Percentiles rank a stretch among this genome's conserved stretches.
These are phyloP conservation scores for Deilephila elpenor DNA, from an alignment of 2,888 invertebrate genomes.

Conservation along the genomic window DNA sequence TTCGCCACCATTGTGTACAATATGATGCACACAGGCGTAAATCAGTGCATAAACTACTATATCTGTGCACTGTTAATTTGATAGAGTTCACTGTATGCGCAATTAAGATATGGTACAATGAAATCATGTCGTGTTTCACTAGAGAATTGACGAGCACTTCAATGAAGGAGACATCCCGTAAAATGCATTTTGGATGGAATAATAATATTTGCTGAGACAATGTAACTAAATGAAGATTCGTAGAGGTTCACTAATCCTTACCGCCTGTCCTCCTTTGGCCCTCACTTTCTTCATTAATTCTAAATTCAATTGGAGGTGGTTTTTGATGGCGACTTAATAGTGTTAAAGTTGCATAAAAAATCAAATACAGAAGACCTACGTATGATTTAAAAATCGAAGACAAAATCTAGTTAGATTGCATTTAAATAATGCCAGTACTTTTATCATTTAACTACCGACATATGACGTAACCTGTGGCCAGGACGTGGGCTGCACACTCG, in stretches of 20 bases:
- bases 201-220: background rate
- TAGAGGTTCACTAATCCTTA: no score
- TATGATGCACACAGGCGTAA: constrained; percentile 5
- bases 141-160: background rate
- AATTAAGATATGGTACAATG: constrained; percentile 12
- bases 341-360: no score
- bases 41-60: background rate
- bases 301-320: no score
- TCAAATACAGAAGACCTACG: no score
- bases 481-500: constrained; percentile 15
- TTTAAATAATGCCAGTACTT: background rate
- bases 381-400: background rate
- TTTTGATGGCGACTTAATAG: no score
- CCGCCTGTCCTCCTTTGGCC: no score
- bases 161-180: background rate
- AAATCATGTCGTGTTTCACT: constrained; percentile 10
- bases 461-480: constrained; percentile 17
- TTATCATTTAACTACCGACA: background rate
- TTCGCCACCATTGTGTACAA: background rate
- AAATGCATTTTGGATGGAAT: background rate
- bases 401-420: background rate
- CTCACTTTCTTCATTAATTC: no score
- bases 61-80: background rate
- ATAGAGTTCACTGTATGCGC: constrained; percentile 13
- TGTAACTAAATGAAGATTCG: background rate